These are phyloP conservation scores for Empis stercorea DNA, from an alignment of 2,888 invertebrate species.

Conservation along the genomic window DNA sequence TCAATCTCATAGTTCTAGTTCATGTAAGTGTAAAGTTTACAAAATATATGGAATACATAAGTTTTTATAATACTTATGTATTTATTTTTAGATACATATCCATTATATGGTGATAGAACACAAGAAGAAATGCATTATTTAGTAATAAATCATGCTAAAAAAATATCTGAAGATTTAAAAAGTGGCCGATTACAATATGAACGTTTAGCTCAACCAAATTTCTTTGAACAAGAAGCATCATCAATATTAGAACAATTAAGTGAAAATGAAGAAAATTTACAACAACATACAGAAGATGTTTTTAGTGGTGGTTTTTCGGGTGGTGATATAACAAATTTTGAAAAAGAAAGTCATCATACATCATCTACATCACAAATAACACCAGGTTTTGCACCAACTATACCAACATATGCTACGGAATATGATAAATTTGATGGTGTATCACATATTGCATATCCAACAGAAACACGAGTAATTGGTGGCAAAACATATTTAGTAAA, in stretches of 20 bases:
- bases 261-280: constrained; percentile 12
- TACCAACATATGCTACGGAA: constrained; percentile 18
- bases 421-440: constrained; percentile 27
- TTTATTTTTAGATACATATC: constrained; percentile 20
- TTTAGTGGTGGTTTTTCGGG: constrained; percentile 4
- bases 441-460: constrained; percentile 27
- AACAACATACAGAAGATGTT: constrained; percentile 19
- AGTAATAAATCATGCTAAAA: constrained; percentile 19
- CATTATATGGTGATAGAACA: constrained; percentile 20
- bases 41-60: too few relatives aligned
- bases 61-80: background rate
- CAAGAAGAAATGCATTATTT: constrained; percentile 24
- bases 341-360: background rate
- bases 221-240: constrained; percentile 30
- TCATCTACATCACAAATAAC: background rate
- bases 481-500: constrained; percentile 31
- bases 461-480: constrained; percentile 29
- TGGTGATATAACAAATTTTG: background rate
- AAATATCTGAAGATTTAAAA: constrained; percentile 27
- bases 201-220: constrained; percentile 26
- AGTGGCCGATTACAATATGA: constrained; percentile 23
- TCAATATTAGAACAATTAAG: constrained; percentile 21
- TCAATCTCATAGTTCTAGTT: too few relatives aligned
- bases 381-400: constrained; percentile 7
- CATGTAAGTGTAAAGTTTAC: background rate